Conservation (phyloP, 2,888 invertebrate genomes). For the Piscicola geometra region DNA sequence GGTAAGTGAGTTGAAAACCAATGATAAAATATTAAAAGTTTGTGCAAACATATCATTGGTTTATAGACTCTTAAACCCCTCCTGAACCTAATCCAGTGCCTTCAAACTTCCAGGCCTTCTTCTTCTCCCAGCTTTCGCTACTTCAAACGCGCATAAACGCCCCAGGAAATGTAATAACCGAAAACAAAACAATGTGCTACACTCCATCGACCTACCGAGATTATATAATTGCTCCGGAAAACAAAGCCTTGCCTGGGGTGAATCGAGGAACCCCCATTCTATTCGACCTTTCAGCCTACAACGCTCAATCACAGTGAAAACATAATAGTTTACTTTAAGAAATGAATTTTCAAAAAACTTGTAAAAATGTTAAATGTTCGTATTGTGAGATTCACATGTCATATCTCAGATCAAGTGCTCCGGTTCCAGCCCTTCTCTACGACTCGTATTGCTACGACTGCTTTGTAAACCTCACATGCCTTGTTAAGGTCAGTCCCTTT, state of each 20-base stretch:
- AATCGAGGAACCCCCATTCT: neutral
- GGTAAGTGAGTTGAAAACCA: too few species aligned
- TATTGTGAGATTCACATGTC: neutral
- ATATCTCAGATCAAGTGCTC: neutral
- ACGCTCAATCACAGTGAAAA: neutral
- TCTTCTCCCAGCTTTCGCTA: neutral
- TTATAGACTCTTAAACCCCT: too few species aligned
- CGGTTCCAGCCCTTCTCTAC: neutral
- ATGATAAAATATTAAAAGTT: too few species aligned
- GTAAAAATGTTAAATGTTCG: too few species aligned
- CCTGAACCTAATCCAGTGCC: too few species aligned
- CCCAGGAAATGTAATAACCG: neutral
- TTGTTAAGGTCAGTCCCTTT: neutral
- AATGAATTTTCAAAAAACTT: too few species aligned
- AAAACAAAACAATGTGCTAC: constrained; percentile 1
- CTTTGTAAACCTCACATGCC: constrained; percentile 4
- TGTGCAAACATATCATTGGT: too few species aligned
- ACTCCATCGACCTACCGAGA: neutral
- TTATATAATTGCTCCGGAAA: neutral
- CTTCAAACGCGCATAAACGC: neutral
- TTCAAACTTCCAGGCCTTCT: neutral
- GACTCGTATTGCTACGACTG: constrained; percentile 26
- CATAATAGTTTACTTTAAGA: too few species aligned
- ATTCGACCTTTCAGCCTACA: constrained; percentile 10
- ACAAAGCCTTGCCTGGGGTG: neutral